These are phyloP conservation scores for Magallana gigas DNA, from an alignment of 1,140 invertebrate genomes.

Conservation along the genomic window DNA sequence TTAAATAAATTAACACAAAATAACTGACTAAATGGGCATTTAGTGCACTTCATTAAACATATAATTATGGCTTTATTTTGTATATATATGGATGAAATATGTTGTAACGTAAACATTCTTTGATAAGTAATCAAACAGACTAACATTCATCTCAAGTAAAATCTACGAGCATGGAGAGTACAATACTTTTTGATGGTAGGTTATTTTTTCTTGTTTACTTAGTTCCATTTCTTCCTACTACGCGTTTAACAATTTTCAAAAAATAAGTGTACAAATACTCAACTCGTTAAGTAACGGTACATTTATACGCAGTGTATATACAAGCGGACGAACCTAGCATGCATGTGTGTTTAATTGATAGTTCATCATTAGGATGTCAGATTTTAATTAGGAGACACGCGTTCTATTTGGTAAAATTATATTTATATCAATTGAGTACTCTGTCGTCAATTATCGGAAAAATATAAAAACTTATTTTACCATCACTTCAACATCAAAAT, in stretches of 20 bases:
- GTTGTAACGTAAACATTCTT: background rate
- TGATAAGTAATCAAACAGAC: background rate
- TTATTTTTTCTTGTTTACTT: background rate
- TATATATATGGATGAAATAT: background rate
- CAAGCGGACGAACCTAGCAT: background rate
- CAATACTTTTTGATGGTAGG: background rate
- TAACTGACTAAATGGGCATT: background rate
- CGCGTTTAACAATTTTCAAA: background rate
- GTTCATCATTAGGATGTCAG: background rate
- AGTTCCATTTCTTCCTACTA: background rate
- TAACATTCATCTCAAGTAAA: no score
- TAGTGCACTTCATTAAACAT: background rate
- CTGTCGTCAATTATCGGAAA: background rate
- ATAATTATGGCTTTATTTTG: constrained; percentile 11
- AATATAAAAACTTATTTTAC: constrained; percentile 1
- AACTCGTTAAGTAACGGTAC: background rate
- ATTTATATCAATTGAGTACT: background rate
- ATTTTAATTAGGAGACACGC: background rate
- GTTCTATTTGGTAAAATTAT: background rate
- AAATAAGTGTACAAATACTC: constrained; percentile 7
- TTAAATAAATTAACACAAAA: constrained; percentile 19
- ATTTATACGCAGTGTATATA: no score
- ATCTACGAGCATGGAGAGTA: background rate
- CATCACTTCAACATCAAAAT: background rate
- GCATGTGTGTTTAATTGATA: background rate